Evolutionary conservation across 2,797 vertebrate genomes (phyloP).

Genomic region (Megaceryle alcyon): DNA sequence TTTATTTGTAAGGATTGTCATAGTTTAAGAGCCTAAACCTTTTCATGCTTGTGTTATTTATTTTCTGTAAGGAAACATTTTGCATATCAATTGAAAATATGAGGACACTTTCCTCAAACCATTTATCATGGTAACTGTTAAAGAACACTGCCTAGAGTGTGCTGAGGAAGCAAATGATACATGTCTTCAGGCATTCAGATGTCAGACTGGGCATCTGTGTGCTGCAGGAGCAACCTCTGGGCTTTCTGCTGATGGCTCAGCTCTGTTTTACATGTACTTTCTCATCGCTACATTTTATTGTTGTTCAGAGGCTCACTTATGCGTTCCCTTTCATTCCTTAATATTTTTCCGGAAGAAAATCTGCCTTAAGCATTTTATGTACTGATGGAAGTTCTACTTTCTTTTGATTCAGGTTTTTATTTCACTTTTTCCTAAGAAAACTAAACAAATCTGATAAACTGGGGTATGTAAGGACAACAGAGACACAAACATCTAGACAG

Average conservation of each 20-base stretch:
- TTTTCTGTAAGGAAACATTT: constrained; percentile 41
- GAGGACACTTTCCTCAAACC: background rate
- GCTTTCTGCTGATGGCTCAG: constrained; percentile 22
- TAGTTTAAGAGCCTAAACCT: background rate
- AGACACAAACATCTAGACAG: constrained; percentile 31
- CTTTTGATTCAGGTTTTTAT: constrained; percentile 59
- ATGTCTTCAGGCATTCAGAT: background rate
- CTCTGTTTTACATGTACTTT: constrained; percentile 33
- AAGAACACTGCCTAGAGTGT: background rate
- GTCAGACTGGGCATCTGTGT: background rate
- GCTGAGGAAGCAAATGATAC: background rate
- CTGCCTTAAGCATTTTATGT: constrained; percentile 75
- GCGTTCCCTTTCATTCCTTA: constrained; percentile 73
- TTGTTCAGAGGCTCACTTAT: constrained; percentile 66
- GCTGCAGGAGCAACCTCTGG: constrained; percentile 1
- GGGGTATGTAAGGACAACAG: constrained; percentile 66
- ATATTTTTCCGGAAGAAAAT: constrained; percentile 73
- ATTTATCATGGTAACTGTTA: constrained; percentile 1
- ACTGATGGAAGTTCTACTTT: constrained; percentile 58
- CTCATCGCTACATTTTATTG: constrained; percentile 50
- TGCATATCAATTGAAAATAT: constrained; percentile 15
- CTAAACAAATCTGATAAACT: constrained; percentile 62
- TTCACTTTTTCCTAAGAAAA: constrained; percentile 49
- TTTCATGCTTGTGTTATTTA: constrained; percentile 34
- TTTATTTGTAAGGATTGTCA: background rate